Evolutionary conservation across 2,888 invertebrate genomes (phyloP).

Genomic region (Oscheius sp.): DNA sequence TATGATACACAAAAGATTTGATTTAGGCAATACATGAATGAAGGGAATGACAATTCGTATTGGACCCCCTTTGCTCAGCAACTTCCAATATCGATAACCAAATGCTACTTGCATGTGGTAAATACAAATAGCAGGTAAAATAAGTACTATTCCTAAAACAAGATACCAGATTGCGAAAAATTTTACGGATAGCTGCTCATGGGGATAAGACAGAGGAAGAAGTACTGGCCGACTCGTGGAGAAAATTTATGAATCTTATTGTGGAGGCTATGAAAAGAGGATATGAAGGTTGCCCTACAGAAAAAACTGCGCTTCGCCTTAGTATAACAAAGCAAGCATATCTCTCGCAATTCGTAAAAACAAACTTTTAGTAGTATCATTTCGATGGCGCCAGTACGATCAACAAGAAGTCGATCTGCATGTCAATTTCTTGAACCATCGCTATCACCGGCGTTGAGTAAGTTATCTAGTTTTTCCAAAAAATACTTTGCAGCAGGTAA

Average conservation of each 20-base stretch:
- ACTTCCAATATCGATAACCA: constrained; percentile 57
- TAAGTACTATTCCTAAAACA: background rate
- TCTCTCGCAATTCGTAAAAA: constrained; percentile 5
- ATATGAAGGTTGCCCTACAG: constrained; percentile 59
- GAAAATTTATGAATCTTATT: constrained; percentile 54
- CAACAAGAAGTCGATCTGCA: constrained; percentile 56
- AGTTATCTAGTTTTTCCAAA: constrained; percentile 9
- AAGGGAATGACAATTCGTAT: constrained; percentile 62
- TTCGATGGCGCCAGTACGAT: constrained; percentile 62
- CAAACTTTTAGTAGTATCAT: constrained; percentile 53
- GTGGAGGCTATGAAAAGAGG: constrained; percentile 61
- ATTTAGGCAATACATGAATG: constrained; percentile 52
- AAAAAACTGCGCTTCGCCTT: constrained; percentile 58
- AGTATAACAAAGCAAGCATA: constrained; percentile 51
- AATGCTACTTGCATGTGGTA: constrained; percentile 53
- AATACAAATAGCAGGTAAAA: constrained; percentile 49
- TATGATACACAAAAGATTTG: background rate
- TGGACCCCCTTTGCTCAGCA: constrained; percentile 65
- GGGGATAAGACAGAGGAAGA: constrained; percentile 56
- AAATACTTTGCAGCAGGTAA: background rate
- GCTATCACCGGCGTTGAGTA: constrained; percentile 52
- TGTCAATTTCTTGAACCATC: constrained; percentile 58
- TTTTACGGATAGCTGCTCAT: constrained; percentile 53
- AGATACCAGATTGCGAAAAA: constrained; percentile 48
- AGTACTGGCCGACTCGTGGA: constrained; percentile 59